A percentile compares a stretch with the other conserved stretches of the same genome.
Evolutionary conservation across 1,140 invertebrate species (phyloP).

Genomic region (Pseudoatta argentina): DNA sequence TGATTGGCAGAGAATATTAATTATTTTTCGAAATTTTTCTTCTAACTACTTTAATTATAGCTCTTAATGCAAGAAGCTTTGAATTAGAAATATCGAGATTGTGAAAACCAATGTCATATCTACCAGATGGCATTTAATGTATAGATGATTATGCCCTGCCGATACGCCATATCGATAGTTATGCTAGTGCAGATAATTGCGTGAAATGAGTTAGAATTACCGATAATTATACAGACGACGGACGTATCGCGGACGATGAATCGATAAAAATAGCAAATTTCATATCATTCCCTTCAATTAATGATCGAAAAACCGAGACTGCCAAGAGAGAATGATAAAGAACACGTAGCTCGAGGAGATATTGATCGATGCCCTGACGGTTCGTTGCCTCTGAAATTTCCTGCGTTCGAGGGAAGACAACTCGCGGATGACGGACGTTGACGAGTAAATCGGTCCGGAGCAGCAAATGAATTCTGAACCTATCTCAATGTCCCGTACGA

Average conservation of each 20-base stretch:
- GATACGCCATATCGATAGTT: slow-evolving; percentile 10
- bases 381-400: slow-evolving; percentile 47
- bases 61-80: background rate
- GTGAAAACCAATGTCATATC: slow-evolving; percentile 29
- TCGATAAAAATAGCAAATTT: slow-evolving; percentile 53
- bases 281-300: slow-evolving; percentile 50
- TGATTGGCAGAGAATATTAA: background rate
- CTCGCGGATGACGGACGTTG: slow-evolving; percentile 29
- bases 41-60: background rate
- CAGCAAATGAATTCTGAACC: slow-evolving; percentile 37
- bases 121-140: background rate
- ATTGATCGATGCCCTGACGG: slow-evolving; percentile 28
- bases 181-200: slow-evolving; percentile 8
- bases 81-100: background rate
- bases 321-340: slow-evolving; percentile 4
- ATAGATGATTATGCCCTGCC: slow-evolving; percentile 5
- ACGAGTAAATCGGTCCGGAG: slow-evolving; percentile 24
- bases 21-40: background rate
- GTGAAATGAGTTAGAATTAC: slow-evolving; percentile 42
- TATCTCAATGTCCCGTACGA: slow-evolving; percentile 14
- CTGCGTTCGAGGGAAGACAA: slow-evolving; percentile 31
- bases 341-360: slow-evolving; percentile 18
- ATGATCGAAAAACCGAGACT: slow-evolving; percentile 42
- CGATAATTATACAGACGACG: slow-evolving; percentile 53
- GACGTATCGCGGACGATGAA: slow-evolving; percentile 48